Evolutionary conservation across 2,113 vertebrate genomes (phyloP).

Genomic region (western clawed frog (Xenopus tropicalis)): DNA sequence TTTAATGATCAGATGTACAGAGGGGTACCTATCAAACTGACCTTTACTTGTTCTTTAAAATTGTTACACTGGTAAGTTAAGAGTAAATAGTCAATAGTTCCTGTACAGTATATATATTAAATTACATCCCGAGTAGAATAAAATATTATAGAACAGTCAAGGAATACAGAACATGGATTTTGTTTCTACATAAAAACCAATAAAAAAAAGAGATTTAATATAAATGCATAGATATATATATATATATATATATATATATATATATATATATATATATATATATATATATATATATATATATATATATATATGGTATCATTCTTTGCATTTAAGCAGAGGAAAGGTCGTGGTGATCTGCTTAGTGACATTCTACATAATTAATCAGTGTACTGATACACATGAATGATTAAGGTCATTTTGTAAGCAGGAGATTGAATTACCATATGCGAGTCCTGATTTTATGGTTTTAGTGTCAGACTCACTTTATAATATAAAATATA

Average conservation of each 20-base stretch:
- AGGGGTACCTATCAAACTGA: no score
- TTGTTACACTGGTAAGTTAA: no score
- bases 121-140: no score
- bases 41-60: no score
- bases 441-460: neutral
- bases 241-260: neutral
- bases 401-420: neutral
- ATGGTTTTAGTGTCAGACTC: neutral
- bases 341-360: neutral
- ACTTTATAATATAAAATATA: neutral
- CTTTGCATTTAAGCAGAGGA: neutral
- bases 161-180: no score
- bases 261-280: neutral
- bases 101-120: no score
- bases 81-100: no score
- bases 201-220: no score
- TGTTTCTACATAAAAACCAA: no score
- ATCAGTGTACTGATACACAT: neutral
- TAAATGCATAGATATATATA: no score
- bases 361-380: constrained; percentile 2
- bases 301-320: neutral
- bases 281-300: neutral
- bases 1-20: no score
- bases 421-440: neutral
- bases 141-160: no score